A percentile compares a stretch with the other conserved stretches of the same genome.
phyloP scores from a whole-genome alignment of 1,140 invertebrate species.

The Dendrolimus punctatus region DNA sequence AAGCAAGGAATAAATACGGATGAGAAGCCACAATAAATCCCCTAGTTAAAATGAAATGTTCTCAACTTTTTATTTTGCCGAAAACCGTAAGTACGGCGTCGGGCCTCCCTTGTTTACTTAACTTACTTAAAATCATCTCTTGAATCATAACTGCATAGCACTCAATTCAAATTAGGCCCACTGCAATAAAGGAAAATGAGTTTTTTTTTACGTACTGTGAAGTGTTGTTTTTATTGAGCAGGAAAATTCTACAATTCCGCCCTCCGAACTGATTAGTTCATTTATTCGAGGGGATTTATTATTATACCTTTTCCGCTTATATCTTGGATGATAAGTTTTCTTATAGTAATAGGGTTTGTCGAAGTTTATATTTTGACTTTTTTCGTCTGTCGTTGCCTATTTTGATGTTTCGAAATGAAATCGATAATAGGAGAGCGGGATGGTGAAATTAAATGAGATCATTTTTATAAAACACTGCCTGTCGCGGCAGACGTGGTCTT shows the following conservation, averaged over 20 bases:
- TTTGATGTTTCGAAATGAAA: no score
- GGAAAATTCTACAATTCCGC: slow-evolving; percentile 32
- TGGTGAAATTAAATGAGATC: neutral
- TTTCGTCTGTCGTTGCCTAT: neutral
- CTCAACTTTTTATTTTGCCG: no score
- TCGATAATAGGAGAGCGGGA: neutral
- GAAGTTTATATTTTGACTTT: neutral
- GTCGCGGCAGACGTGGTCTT: no score
- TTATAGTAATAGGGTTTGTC: slow-evolving; percentile 3
- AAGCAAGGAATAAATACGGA: no score
- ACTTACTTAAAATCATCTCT: slow-evolving; percentile 67
- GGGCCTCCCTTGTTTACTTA: slow-evolving; percentile 27
- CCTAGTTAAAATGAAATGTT: no score
- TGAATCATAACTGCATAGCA: slow-evolving; percentile 69
- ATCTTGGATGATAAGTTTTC: slow-evolving; percentile 7
- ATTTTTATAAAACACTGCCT: no score
- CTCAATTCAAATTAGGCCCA: slow-evolving; percentile 67
- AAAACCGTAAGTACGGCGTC: no score
- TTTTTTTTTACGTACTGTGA: slow-evolving; percentile 61
- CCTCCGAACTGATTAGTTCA: slow-evolving; percentile 59
- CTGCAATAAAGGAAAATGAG: slow-evolving; percentile 69
- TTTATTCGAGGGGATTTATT: slow-evolving; percentile 62
- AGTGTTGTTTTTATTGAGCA: slow-evolving; percentile 65
- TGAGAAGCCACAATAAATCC: no score
- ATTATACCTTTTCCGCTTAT: slow-evolving; percentile 41